These are phyloP conservation scores for Galemys pyrenaicus DNA, from an alignment of 2,113 vertebrate genomes.

Conservation along the genomic window DNA sequence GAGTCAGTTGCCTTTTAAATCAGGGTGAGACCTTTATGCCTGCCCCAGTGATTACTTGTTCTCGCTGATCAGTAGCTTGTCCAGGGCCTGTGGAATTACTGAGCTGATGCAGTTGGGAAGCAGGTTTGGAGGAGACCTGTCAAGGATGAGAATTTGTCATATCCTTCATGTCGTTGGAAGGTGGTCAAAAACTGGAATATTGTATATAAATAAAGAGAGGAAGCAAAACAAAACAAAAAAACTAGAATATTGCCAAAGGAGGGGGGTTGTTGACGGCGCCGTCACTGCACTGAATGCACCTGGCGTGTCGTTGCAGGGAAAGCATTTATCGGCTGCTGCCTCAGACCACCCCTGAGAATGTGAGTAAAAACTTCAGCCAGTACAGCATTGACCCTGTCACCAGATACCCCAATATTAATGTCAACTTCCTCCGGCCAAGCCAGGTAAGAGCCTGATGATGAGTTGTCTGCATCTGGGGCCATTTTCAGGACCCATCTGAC, in stretches of 20 bases:
- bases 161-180: too few relatives aligned
- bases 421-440: slow-evolving; percentile 93
- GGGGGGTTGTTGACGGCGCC: background rate
- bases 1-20: background rate
- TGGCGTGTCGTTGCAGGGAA: slow-evolving; percentile 86
- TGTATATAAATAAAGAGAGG: too few relatives aligned
- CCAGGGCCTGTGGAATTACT: background rate
- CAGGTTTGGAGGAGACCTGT: background rate
- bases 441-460: slow-evolving; percentile 87
- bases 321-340: slow-evolving; percentile 97
- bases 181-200: too few relatives aligned
- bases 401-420: slow-evolving; percentile 95
- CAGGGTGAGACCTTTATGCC: background rate
- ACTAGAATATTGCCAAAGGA: too few relatives aligned
- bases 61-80: background rate
- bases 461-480: background rate
- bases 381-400: slow-evolving; percentile 97
- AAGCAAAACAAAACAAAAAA: too few relatives aligned
- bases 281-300: background rate
- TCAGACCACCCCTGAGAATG: slow-evolving; percentile 98
- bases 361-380: slow-evolving; percentile 98
- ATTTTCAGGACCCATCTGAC: background rate
- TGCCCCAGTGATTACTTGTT: background rate
- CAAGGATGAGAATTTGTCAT: background rate
- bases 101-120: background rate